Base-by-base conservation (phyloP, 2,888 invertebrate genomes). In the Icerya purchasi region DNA sequence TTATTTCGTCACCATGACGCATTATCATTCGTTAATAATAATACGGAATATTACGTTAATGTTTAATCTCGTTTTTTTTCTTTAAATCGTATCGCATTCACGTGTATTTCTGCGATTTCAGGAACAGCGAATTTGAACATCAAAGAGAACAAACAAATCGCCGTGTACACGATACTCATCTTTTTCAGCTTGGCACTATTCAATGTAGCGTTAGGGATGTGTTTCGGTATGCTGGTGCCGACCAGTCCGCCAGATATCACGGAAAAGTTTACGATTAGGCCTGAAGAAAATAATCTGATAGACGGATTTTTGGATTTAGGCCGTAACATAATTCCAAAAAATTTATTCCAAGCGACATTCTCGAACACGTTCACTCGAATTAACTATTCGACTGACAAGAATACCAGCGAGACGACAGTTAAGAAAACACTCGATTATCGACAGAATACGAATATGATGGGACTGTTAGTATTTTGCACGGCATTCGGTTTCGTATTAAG, bases 251-350 rank as follows among this genome's bases (percentile, higher is more conserved):
- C 36, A 14, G 36, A 36, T 14, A 14, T 8, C 5, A n/a, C n/a
- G n/a, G n/a, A n/a, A n/a, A n/a, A n/a, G n/a, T n/a, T n/a, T n/a
- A 36, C 36, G 36, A 36, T 8, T 8, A 5, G 8, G 36, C 36
- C 63, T 68, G 83, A 65, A 78, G 77, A 66, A 77, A 78, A 58
- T 68, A 73, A 63, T 69, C 82, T 83, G 61, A 72, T 91, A 71
- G 91, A 92, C 69, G 89, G 89, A 67, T 77, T 91, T 65, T 74
- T 92, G 68, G 92, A 92, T 76, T 80, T 92, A 69, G 87, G 92
- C 68, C 80, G 91, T 73, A 93, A 93, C 72, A 83, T 90, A 69
- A 84, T 92, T 70, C 88, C 91, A 20, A 88, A 88, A 71, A 92
- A 92, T 74, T 79, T 92, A 65, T 87, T 92, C 68, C 86, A 88